Base-by-base conservation (phyloP, 2,113 vertebrate genomes). In the Porphyrio hochstetteri region DNA sequence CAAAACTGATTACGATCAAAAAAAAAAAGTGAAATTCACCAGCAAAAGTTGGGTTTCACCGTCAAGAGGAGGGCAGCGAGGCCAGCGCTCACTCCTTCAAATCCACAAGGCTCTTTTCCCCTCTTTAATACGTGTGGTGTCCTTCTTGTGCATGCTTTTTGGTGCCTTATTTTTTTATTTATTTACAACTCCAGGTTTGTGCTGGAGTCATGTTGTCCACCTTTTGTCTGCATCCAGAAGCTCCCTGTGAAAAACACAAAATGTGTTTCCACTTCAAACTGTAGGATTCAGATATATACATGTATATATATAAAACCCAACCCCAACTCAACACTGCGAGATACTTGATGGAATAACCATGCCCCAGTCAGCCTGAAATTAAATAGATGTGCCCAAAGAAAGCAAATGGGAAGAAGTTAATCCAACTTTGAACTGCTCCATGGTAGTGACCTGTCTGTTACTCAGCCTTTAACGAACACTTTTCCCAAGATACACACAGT, bases 1-100 rank as follows among this genome's bases (percentile, higher is more conserved):
- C 78, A 91, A 93, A 94, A 89, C 93, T 65, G 88, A 92, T 94
- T 82, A 79, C 7, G 70, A 92, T 92, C 4, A 86, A 74, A 86
- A 90, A 70, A 90, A 70, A 83, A 68, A 76, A 92, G 82, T 35
- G 83, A 94, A 96, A 93, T 65, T 85, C 88, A 48, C 90, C 94
- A 93, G 91, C 80, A 94, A 27, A 94, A 94, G 70, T 59, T 77
- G 59, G 56, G 67, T 91, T 94, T 92, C 3, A 5, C 55, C 16
- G 0, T 75, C 50, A 59, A 74, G 88, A 55, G 35, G 77, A 40
- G 55, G n/a, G 53, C 42, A 53, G 72, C 36, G 14, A 2, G 17
- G 57, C 53, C 48, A 67, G 55, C 20, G 33, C 59, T 59, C 1
- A 3, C 56, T 79, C 42, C 44, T 90, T 50, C 76, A 69, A 59